Evolutionary conservation across 1,140 invertebrate genomes (phyloP).

Genomic region (Papilio helenus): DNA sequence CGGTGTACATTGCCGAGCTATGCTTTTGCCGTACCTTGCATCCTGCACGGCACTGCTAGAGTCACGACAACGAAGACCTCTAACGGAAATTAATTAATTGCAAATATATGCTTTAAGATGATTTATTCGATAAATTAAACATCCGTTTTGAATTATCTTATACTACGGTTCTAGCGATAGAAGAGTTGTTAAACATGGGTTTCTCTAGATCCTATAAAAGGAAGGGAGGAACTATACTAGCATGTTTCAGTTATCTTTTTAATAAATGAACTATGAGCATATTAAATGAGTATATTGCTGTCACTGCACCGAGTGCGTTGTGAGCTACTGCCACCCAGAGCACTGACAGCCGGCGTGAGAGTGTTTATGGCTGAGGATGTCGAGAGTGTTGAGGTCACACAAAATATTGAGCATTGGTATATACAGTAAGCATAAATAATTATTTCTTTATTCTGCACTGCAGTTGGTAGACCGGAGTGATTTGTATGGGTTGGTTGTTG

Average conservation of each 20-base stretch:
- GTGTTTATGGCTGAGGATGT: not conserved
- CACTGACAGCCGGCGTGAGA: not conserved
- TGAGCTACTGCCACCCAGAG: not conserved
- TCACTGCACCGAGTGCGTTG: not conserved
- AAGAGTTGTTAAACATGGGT: too few relatives aligned
- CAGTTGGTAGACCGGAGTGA: too few relatives aligned
- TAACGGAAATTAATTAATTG: not conserved
- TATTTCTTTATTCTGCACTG: too few relatives aligned
- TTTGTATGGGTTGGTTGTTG: too few relatives aligned
- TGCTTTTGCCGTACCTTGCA: not conserved
- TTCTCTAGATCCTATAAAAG: too few relatives aligned
- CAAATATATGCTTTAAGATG: not conserved
- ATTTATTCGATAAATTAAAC: not conserved
- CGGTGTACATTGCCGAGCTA: not conserved
- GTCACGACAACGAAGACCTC: conserved; percentile 1
- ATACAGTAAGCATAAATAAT: too few relatives aligned
- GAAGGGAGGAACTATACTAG: too few relatives aligned
- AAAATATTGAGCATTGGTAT: not conserved
- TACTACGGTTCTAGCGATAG: too few relatives aligned
- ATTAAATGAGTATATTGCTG: not conserved
- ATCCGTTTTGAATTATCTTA: not conserved
- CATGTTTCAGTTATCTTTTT: not conserved
- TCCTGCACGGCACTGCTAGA: not conserved
- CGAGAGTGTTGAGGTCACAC: not conserved
- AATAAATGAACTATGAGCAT: not conserved